Conservation (phyloP, 2,888 invertebrate species). For the Drosophila anceps region DNA sequence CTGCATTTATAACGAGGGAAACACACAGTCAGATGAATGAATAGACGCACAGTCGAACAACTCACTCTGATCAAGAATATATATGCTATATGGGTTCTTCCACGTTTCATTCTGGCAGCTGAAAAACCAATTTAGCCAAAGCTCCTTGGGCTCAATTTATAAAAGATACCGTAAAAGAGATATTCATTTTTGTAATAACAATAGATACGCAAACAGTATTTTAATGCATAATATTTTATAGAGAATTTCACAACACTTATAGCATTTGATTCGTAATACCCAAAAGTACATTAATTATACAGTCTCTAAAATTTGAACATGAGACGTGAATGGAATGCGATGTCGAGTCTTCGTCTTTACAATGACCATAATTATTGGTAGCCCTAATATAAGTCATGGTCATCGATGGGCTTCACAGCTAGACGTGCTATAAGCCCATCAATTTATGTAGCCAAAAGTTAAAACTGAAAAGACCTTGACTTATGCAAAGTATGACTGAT, state of each 20-base stretch:
- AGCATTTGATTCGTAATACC: background rate
- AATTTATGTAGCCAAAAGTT: background rate
- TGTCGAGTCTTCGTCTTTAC: background rate
- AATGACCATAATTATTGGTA: slow-evolving; percentile 50
- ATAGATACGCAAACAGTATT: background rate
- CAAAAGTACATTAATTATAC: slow-evolving; percentile 23
- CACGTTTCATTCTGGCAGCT: no score
- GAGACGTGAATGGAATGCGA: slow-evolving; percentile 42
- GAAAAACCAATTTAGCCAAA: no score
- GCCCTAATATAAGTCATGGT: slow-evolving; percentile 51
- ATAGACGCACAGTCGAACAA: background rate
- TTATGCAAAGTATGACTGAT: background rate
- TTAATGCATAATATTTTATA: slow-evolving; percentile 1
- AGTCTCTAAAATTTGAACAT: slow-evolving; percentile 31
- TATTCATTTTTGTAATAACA: background rate
- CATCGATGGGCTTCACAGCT: slow-evolving; percentile 3
- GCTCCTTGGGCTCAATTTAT: background rate
- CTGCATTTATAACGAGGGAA: no score
- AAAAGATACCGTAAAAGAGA: background rate
- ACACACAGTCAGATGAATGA: no score
- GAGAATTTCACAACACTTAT: background rate
- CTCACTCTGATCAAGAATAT: background rate
- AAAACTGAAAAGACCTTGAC: background rate
- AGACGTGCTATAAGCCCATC: background rate
- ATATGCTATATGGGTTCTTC: no score